A percentile compares a stretch with the other conserved stretches of the same genome.
These are phyloP conservation scores for Sweltsa coloradensis DNA, from an alignment of 1,140 invertebrate species.

Conservation along the genomic window DNA sequence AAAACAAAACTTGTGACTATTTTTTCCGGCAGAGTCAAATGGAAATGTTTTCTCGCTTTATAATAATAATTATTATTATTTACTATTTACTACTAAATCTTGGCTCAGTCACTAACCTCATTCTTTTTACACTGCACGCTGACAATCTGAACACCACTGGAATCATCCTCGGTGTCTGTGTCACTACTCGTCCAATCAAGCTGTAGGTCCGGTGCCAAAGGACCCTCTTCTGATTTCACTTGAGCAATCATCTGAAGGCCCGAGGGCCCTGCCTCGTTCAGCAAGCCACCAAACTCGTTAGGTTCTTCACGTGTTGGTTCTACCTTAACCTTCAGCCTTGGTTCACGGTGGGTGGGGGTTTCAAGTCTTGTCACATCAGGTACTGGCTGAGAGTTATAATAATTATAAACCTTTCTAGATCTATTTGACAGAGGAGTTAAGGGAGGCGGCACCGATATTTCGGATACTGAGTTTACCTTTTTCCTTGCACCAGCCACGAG, in stretches of 20 bases:
- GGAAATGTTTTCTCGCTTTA: too few relatives aligned
- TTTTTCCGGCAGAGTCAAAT: too few relatives aligned
- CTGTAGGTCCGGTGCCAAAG: conserved; percentile 64
- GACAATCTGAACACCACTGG: conserved; percentile 44
- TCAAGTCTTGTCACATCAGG: too few relatives aligned
- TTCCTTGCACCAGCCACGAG: not conserved
- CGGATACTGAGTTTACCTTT: not conserved
- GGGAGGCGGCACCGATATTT: too few relatives aligned
- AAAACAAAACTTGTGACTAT: too few relatives aligned
- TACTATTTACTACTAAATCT: too few relatives aligned
- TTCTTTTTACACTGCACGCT: conserved; percentile 30
- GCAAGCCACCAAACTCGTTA: not conserved
- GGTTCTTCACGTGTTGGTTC: not conserved
- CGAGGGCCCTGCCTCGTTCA: conserved; percentile 11
- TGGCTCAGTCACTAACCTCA: too few relatives aligned
- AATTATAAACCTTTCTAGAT: too few relatives aligned
- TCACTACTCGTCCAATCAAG: conserved; percentile 53
- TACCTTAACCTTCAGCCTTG: conserved; percentile 1
- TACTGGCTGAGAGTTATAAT: too few relatives aligned
- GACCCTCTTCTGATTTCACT: conserved; percentile 33
- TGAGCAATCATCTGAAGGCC: conserved; percentile 1
- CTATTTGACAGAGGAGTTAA: too few relatives aligned
- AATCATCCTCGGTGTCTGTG: conserved; percentile 27
- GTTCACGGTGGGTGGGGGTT: too few relatives aligned
- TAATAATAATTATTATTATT: too few relatives aligned